Percentiles rank a stretch among this genome's conserved stretches.
Conservation (phyloP, 1,140 invertebrate genomes). For the Sweltsa coloradensis region DNA sequence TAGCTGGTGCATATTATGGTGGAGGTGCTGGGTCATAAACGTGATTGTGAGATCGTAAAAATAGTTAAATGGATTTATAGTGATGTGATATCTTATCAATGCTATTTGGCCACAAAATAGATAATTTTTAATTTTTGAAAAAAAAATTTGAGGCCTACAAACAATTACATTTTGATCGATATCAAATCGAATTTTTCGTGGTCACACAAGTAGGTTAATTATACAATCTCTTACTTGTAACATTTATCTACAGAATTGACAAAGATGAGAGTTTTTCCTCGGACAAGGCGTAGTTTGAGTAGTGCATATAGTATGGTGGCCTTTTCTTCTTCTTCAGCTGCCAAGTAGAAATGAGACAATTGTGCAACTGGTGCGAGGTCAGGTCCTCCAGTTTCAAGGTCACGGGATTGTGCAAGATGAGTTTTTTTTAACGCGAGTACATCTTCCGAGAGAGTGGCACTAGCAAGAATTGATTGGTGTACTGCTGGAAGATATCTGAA, state of each 20-base stretch:
- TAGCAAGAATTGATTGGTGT: conserved; percentile 89
- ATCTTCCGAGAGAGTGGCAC: conserved; percentile 92
- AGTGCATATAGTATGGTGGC: conserved; percentile 87
- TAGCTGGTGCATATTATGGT: no score
- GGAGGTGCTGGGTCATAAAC: no score
- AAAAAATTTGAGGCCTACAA: no score
- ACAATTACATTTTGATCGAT: no score
- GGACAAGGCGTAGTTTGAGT: conserved; percentile 84
- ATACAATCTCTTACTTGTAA: conserved; percentile 67
- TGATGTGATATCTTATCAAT: no score
- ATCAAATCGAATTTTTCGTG: no score
- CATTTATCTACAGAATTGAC: conserved; percentile 92
- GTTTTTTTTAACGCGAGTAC: conserved; percentile 78
- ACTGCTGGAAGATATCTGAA: conserved; percentile 61
- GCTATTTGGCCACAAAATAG: no score
- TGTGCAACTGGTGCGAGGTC: conserved; percentile 80
- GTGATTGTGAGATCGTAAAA: no score
- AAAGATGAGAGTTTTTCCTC: conserved; percentile 95
- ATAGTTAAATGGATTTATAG: no score
- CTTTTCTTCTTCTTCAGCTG: conserved; percentile 90
- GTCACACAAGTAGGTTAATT: background rate
- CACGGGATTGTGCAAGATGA: conserved; percentile 88
- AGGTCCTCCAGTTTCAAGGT: conserved; percentile 86
- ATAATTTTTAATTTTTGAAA: no score
- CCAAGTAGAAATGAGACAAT: conserved; percentile 79